Conservation (phyloP, 1,140 invertebrate genomes). For the Cotesia glomerata region DNA sequence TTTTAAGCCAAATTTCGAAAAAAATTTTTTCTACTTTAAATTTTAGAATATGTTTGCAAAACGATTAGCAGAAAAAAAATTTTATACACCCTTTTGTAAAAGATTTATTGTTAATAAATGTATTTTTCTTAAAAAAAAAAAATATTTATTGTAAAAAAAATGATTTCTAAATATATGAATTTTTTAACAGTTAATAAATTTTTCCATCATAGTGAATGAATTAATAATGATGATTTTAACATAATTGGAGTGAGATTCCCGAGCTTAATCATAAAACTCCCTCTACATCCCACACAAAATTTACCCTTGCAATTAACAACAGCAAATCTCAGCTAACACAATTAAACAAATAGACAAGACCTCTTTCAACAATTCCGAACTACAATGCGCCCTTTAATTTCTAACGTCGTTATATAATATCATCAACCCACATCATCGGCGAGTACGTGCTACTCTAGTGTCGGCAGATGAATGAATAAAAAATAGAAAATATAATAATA, state of each 20-base stretch:
- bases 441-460: constrained; percentile 14
- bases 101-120: no score
- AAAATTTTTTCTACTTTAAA: no score
- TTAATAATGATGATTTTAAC: no score
- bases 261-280: no score
- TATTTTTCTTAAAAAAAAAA: no score
- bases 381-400: neutral
- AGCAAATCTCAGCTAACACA: neutral
- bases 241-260: no score
- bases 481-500: neutral
- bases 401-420: neutral
- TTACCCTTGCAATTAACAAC: constrained; percentile 12
- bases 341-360: constrained; percentile 3
- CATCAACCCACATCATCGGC: neutral
- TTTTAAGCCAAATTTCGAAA: no score
- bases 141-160: no score
- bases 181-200: neutral
- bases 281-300: neutral
- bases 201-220: no score
- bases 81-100: no score
- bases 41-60: no score
- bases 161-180: neutral
- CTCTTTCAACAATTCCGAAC: neutral
- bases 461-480: constrained; percentile 22
- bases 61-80: no score